These are phyloP conservation scores for Gryllus bimaculatus DNA, from an alignment of 1,140 invertebrate genomes.

Conservation along the genomic window DNA sequence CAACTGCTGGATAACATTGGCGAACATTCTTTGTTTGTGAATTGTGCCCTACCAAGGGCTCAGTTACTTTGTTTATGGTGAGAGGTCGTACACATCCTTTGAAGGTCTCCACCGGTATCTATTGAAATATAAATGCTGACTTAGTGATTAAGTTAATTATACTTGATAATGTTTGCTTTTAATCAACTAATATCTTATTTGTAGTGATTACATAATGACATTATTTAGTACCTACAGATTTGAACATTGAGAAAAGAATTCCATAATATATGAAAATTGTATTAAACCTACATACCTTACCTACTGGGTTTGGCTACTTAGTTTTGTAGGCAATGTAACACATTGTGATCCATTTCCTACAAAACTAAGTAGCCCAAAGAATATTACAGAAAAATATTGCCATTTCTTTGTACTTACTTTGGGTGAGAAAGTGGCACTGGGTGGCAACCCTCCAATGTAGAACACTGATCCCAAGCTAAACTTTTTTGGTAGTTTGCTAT, in stretches of 20 bases:
- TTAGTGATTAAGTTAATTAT: too few species aligned
- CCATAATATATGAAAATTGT: too few species aligned
- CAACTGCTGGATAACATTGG: constrained; percentile 77
- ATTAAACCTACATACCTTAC: too few species aligned
- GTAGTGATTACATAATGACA: background rate
- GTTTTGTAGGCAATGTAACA: too few species aligned
- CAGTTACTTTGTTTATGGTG: constrained; percentile 58
- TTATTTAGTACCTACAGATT: too few species aligned
- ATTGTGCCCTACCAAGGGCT: constrained; percentile 58
- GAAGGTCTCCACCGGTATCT: constrained; percentile 48
- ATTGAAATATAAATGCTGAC: too few species aligned
- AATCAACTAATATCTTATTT: background rate
- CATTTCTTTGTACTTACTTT: background rate
- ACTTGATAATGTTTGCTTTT: too few species aligned
- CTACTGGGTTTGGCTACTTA: too few species aligned
- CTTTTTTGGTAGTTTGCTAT: constrained; percentile 52
- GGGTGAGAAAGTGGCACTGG: background rate
- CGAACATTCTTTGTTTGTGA: constrained; percentile 65
- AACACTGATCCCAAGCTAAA: constrained; percentile 58
- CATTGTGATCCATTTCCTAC: too few species aligned
- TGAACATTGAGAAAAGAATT: too few species aligned
- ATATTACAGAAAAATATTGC: too few species aligned
- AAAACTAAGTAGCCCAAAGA: too few species aligned
- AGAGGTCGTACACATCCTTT: constrained; percentile 74
- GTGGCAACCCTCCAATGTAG: constrained; percentile 67